phyloP scores from a whole-genome alignment of 2,797 vertebrate genomes.

The Philypnodon macrostomus region DNA sequence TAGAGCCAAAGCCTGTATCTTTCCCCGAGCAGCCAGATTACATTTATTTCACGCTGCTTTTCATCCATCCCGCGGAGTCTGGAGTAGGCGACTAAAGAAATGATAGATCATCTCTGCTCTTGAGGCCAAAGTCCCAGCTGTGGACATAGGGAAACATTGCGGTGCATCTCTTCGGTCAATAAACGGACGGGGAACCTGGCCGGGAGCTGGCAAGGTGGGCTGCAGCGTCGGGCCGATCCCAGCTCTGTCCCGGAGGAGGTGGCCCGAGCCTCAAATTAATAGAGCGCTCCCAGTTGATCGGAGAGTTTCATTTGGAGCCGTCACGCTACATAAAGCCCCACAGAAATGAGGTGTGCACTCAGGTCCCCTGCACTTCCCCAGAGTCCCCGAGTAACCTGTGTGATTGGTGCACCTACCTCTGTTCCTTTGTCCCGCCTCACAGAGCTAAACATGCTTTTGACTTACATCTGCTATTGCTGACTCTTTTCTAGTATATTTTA shows the following conservation, averaged over 20 bases:
- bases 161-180: slow-evolving; percentile 53
- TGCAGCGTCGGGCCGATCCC: slow-evolving; percentile 21
- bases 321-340: slow-evolving; percentile 70
- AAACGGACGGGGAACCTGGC: slow-evolving; percentile 50
- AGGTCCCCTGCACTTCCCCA: slow-evolving; percentile 44
- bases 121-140: slow-evolving; percentile 34
- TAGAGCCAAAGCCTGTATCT: slow-evolving; percentile 36
- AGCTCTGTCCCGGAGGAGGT: slow-evolving; percentile 55
- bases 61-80: slow-evolving; percentile 50
- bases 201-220: slow-evolving; percentile 32
- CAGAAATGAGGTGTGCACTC: slow-evolving; percentile 66
- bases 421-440: background rate
- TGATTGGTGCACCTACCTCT: slow-evolving; percentile 53
- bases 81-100: slow-evolving; percentile 36
- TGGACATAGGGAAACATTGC: slow-evolving; percentile 46
- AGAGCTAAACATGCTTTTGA: background rate
- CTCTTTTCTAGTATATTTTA: no score
- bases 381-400: slow-evolving; percentile 63
- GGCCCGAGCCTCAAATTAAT: slow-evolving; percentile 71
- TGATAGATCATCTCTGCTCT: slow-evolving; percentile 59
- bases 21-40: slow-evolving; percentile 51
- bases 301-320: slow-evolving; percentile 72
- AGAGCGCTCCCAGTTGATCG: slow-evolving; percentile 63
- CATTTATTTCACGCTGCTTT: slow-evolving; percentile 65
- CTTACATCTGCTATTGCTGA: background rate